Evolutionary conservation across 2,888 invertebrate species (phyloP).

Genomic region (Augochlorella aurata): DNA sequence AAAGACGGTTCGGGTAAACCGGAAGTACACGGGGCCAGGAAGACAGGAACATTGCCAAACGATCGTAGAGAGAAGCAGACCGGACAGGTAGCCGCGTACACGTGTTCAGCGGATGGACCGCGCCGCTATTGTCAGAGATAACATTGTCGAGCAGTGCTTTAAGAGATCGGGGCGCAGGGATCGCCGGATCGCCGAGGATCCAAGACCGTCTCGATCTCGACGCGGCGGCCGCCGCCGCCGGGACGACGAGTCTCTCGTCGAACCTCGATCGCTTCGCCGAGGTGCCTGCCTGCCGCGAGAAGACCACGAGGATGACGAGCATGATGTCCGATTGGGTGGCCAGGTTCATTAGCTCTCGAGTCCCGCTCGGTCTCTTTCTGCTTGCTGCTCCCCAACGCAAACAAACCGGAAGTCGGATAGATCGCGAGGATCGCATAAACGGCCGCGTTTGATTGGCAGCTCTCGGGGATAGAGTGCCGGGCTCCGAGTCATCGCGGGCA

Average conservation of each 20-base stretch:
- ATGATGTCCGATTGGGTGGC: conserved; percentile 26
- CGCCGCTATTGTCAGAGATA: conserved; percentile 76
- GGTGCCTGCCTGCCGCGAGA: background rate
- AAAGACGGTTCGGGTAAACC: background rate
- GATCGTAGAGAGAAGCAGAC: conserved; percentile 20
- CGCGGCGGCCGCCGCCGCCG: background rate
- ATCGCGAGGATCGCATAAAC: conserved; percentile 1
- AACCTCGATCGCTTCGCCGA: conserved; percentile 5
- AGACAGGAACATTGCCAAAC: conserved; percentile 22
- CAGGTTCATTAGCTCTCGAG: conserved; percentile 21
- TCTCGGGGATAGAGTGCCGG: background rate
- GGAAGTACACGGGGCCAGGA: conserved; percentile 27
- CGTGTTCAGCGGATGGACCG: conserved; percentile 28
- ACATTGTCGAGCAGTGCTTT: conserved; percentile 71
- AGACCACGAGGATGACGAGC: no score
- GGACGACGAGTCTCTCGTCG: background rate
- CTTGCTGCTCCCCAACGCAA: conserved; percentile 3
- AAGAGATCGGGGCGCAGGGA: background rate
- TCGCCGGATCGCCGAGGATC: background rate
- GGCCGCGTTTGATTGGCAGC: conserved; percentile 16
- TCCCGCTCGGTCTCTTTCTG: background rate
- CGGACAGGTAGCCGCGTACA: conserved; percentile 5
- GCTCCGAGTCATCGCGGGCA: conserved; percentile 3
- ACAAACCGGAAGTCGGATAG: background rate
- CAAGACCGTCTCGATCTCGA: background rate